These are phyloP conservation scores for Charanyca ferruginea DNA, from an alignment of 2,888 invertebrate species.

Conservation along the genomic window DNA sequence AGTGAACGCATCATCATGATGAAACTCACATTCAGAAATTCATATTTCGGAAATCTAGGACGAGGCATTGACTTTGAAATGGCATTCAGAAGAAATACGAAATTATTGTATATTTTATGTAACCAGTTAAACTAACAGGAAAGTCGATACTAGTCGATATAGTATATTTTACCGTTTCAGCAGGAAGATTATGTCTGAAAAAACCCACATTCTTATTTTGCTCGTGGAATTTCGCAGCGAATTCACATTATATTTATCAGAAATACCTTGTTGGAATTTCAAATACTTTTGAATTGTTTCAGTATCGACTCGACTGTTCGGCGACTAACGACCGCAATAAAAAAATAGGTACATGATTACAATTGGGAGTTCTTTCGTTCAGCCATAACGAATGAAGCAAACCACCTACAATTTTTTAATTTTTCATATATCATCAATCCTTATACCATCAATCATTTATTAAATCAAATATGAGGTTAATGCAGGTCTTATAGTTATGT, in stretches of 20 bases:
- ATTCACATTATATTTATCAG: conserved; percentile 1
- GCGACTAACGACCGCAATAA: too few relatives aligned
- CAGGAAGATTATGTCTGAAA: background rate
- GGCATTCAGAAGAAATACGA: conserved; percentile 25
- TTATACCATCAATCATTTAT: too few relatives aligned
- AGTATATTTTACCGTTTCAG: conserved; percentile 5
- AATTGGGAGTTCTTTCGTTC: too few relatives aligned
- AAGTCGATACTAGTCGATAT: conserved; percentile 7
- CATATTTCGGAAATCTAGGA: conserved; percentile 49
- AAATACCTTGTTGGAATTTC: background rate
- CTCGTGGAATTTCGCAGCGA: background rate
- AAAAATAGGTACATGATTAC: too few relatives aligned
- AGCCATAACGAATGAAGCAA: too few relatives aligned
- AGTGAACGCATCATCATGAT: conserved; percentile 18
- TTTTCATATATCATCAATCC: too few relatives aligned
- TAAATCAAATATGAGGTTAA: too few relatives aligned
- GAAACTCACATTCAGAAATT: conserved; percentile 48
- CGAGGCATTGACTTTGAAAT: conserved; percentile 63
- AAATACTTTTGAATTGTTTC: background rate
- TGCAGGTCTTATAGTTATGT: too few relatives aligned
- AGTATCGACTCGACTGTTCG: background rate
- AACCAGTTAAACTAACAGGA: conserved; percentile 30
- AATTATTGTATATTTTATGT: conserved; percentile 25
- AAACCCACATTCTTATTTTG: background rate
- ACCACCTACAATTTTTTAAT: too few relatives aligned